A percentile compares a stretch with the other conserved stretches of the same genome.
These are phyloP conservation scores for Zhuqinia jingwanae DNA, from an alignment of 2,888 invertebrate species.

Conservation along the genomic window DNA sequence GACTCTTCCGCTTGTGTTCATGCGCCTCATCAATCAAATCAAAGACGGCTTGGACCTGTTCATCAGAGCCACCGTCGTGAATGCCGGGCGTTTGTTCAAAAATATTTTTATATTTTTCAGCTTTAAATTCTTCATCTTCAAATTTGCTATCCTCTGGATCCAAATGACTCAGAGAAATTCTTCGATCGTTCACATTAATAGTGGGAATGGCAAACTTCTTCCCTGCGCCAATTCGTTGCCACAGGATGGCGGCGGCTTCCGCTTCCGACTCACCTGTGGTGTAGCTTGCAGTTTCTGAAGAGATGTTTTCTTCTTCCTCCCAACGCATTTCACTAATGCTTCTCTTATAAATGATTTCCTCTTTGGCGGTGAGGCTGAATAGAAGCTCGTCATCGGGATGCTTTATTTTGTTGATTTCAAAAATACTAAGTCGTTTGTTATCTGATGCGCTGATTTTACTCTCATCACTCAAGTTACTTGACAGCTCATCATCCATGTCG, in stretches of 20 bases:
- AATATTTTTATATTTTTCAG: background rate
- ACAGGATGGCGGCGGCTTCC: background rate
- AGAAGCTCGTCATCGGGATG: slow-evolving; percentile 26
- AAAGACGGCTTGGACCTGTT: slow-evolving; percentile 35
- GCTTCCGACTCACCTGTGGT: background rate
- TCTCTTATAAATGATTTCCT: slow-evolving; percentile 34
- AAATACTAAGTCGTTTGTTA: background rate
- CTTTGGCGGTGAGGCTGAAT: slow-evolving; percentile 38
- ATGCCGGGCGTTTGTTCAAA: background rate
- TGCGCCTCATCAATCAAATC: slow-evolving; percentile 51
- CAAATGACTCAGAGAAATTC: slow-evolving; percentile 49
- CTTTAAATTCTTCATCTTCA: background rate
- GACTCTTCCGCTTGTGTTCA: background rate
- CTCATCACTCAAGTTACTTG: background rate
- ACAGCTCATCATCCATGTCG: slow-evolving; percentile 23
- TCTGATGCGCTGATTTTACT: background rate
- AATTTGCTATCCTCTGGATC: slow-evolving; percentile 2
- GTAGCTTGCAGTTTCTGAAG: background rate
- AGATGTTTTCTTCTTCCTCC: slow-evolving; percentile 41
- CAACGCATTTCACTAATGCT: slow-evolving; percentile 48
- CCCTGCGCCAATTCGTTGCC: slow-evolving; percentile 25
- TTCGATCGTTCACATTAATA: slow-evolving; percentile 45
- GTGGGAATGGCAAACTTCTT: background rate
- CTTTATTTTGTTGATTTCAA: background rate
- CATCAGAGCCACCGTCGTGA: slow-evolving; percentile 33